A percentile compares a stretch with the other conserved stretches of the same genome.
phyloP scores from a whole-genome alignment of 2,888 invertebrate species.

The Chymomyza caudatula region DNA sequence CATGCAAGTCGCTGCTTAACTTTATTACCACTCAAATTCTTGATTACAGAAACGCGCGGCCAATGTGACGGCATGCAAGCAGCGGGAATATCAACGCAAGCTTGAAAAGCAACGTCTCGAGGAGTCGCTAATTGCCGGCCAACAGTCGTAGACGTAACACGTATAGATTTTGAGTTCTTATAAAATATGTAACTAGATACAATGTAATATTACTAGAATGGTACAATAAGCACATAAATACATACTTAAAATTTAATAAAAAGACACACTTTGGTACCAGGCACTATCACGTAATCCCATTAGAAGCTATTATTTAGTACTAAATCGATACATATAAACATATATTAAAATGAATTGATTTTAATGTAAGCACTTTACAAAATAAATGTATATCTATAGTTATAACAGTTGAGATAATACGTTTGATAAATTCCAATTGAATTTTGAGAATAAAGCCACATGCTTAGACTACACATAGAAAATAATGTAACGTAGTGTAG shows the following conservation, averaged over 20 bases:
- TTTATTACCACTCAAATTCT: constrained; percentile 37
- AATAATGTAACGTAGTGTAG: not conserved
- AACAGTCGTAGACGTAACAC: constrained; percentile 15
- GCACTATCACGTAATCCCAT: not conserved
- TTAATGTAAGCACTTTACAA: not conserved
- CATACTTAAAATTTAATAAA: not conserved
- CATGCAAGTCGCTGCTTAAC: constrained; percentile 10
- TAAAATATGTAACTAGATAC: not conserved
- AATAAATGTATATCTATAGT: not conserved
- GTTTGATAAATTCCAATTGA: not conserved
- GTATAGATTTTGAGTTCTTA: not conserved
- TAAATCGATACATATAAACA: not conserved
- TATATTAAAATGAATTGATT: not conserved
- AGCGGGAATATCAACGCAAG: constrained; percentile 75
- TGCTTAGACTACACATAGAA: not conserved
- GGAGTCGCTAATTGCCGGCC: constrained; percentile 75
- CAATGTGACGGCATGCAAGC: constrained; percentile 75
- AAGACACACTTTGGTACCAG: not conserved
- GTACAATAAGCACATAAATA: not conserved
- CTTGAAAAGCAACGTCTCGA: constrained; percentile 76
- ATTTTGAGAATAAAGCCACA: not conserved
- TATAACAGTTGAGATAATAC: not conserved
- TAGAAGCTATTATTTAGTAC: not conserved
- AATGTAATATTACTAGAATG: not conserved
- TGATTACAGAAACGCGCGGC: constrained; percentile 74